These are phyloP conservation scores for Psylliodes chrysocephalus DNA, from an alignment of 2,888 invertebrate species.

Conservation along the genomic window DNA sequence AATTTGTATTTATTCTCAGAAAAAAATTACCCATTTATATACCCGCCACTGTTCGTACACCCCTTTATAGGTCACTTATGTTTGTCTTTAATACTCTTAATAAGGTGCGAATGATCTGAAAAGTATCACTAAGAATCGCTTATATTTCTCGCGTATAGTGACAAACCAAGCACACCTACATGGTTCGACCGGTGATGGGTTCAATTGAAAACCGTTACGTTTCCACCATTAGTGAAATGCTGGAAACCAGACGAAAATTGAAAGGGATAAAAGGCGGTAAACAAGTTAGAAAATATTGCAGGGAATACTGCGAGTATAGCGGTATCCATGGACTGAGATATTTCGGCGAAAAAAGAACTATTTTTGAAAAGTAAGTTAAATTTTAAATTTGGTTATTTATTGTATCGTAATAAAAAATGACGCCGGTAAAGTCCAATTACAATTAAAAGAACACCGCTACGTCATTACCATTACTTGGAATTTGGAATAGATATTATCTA, in stretches of 20 bases:
- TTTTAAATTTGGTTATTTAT: too few relatives aligned
- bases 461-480: too few relatives aligned
- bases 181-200: conserved; percentile 21
- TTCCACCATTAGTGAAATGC: conserved; percentile 26
- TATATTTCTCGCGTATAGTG: too few relatives aligned
- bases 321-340: conserved; percentile 60
- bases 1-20: too few relatives aligned
- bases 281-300: conserved; percentile 40
- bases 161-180: background rate
- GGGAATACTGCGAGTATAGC: conserved; percentile 57
- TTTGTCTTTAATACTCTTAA: conserved; percentile 26
- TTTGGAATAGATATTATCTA: too few relatives aligned
- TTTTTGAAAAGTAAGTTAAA: conserved; percentile 53
- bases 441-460: background rate
- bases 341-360: conserved; percentile 54
- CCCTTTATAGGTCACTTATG: background rate
- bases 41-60: too few relatives aligned
- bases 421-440: background rate
- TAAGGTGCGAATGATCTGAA: background rate
- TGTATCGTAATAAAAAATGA: background rate
- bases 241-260: conserved; percentile 12
- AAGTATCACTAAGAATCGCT: background rate
- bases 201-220: conserved; percentile 32
- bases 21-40: too few relatives aligned
- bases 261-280: conserved; percentile 7